phyloP scores from a whole-genome alignment of 2,888 invertebrate genomes.

The Caenorhabditis sp. region DNA sequence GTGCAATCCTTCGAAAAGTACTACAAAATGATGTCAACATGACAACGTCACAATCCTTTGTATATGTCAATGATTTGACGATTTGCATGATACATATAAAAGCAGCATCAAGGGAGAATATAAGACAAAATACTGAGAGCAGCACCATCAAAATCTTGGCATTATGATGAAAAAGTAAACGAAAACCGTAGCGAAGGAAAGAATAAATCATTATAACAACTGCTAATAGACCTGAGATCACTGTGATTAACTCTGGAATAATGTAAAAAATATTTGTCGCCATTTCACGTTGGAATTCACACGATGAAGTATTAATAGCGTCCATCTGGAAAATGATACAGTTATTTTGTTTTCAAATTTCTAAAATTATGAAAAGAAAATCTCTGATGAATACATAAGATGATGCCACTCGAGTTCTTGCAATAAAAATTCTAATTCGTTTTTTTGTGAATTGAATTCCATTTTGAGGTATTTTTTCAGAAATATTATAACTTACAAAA shows the following conservation, averaged over 20 bases:
- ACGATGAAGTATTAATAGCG: constrained; percentile 1
- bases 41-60: constrained; percentile 31
- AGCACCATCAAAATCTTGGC: constrained; percentile 38
- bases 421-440: too few species aligned
- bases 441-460: too few species aligned
- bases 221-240: constrained; percentile 22
- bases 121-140: constrained; percentile 19
- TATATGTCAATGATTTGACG: constrained; percentile 14
- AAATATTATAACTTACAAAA: too few species aligned
- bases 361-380: too few species aligned
- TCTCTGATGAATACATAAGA: too few species aligned
- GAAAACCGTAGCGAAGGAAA: constrained; percentile 27
- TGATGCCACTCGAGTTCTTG: too few species aligned
- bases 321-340: too few species aligned
- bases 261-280: constrained; percentile 29
- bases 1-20: constrained; percentile 21
- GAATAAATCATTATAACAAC: constrained; percentile 20
- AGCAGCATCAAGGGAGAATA: constrained; percentile 28
- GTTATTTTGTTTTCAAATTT: too few species aligned
- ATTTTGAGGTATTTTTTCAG: too few species aligned
- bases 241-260: constrained; percentile 22
- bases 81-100: constrained; percentile 22
- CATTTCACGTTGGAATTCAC: constrained; percentile 21
- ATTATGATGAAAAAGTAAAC: constrained; percentile 29
- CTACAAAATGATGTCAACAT: constrained; percentile 16